These are phyloP conservation scores for Chydorus sphaericus DNA, from an alignment of 2,888 invertebrate genomes.

Conservation along the genomic window DNA sequence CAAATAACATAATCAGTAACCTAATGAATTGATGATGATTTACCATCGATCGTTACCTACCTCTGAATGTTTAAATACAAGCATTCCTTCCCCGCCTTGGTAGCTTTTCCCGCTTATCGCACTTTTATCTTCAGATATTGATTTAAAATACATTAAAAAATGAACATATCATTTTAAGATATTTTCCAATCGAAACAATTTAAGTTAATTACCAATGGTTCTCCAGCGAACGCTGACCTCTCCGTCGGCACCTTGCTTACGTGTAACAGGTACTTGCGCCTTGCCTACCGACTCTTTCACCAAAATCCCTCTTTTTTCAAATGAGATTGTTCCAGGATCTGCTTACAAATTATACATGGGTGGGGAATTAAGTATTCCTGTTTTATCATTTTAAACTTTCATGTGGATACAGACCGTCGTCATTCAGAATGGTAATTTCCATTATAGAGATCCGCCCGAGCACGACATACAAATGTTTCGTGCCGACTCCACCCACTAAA, in stretches of 20 bases:
- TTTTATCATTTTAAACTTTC: neutral
- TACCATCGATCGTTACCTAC: constrained; percentile 20
- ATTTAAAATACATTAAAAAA: constrained; percentile 33
- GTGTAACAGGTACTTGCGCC: constrained; percentile 33
- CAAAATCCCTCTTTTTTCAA: constrained; percentile 37
- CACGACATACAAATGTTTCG: constrained; percentile 24
- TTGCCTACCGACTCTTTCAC: constrained; percentile 39
- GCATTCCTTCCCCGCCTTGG: constrained; percentile 34
- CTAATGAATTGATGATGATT: neutral
- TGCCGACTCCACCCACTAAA: neutral
- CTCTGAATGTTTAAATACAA: constrained; percentile 34
- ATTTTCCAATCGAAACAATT: too few species aligned
- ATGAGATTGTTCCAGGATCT: constrained; percentile 40
- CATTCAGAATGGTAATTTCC: constrained; percentile 42
- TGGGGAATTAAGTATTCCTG: too few species aligned
- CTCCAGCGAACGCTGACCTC: constrained; percentile 22
- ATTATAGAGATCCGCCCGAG: constrained; percentile 38
- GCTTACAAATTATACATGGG: too few species aligned
- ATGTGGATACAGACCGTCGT: constrained; percentile 35
- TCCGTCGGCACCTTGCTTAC: constrained; percentile 39
- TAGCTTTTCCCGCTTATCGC: constrained; percentile 39
- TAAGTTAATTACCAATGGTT: constrained; percentile 37
- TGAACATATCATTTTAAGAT: too few species aligned
- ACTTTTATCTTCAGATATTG: constrained; percentile 40
- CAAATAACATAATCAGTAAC: too few species aligned